These are phyloP conservation scores for Cuniculus paca DNA, from an alignment of 2,797 vertebrate species.

Conservation along the genomic window DNA sequence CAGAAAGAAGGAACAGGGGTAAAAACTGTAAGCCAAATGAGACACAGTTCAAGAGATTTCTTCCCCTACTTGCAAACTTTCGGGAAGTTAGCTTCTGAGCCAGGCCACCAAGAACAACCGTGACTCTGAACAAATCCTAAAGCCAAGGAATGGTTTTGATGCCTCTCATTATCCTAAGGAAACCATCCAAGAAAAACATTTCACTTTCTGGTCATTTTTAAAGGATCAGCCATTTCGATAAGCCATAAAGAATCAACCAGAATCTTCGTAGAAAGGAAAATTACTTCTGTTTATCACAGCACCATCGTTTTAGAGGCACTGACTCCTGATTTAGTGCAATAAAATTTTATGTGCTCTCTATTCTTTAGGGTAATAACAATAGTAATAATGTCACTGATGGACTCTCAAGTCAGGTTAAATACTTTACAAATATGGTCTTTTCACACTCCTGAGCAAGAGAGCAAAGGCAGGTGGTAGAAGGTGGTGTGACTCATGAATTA, in stretches of 20 bases:
- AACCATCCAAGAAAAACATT: neutral
- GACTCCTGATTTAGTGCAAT: no score
- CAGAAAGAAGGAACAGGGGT: neutral
- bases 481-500: neutral
- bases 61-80: neutral
- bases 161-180: neutral
- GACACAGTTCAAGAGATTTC: fast-evolving
- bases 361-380: neutral
- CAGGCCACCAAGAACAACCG: neutral
- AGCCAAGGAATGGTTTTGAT: neutral
- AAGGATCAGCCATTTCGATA: neutral
- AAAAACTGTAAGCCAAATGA: neutral
- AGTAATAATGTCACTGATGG: no score
- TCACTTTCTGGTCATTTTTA: neutral
- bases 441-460: neutral
- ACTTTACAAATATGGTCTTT: neutral
- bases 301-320: neutral
- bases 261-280: neutral
- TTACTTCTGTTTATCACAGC: neutral
- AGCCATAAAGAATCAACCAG: neutral
- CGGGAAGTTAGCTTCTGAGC: neutral
- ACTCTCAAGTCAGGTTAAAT: neutral
- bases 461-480: neutral
- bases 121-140: neutral
- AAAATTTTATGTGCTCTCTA: neutral